Conservation (phyloP, 2,113 vertebrate genomes). For the Xiphophorus maculatus region DNA sequence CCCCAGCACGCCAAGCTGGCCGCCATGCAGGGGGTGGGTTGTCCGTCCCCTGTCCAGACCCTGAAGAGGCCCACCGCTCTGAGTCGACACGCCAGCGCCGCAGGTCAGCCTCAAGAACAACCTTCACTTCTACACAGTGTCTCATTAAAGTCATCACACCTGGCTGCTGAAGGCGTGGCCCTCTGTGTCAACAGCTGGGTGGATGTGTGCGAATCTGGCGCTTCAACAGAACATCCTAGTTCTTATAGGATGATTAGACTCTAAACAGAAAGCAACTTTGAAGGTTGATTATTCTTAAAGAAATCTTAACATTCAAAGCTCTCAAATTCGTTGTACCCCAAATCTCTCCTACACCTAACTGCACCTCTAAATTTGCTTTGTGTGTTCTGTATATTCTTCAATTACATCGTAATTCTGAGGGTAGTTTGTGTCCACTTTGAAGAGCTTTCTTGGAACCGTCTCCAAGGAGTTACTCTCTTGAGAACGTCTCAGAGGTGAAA, state of each 20-base stretch:
- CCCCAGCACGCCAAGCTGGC: conserved; percentile 53
- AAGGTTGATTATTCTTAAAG: no score
- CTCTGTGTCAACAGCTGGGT: neutral
- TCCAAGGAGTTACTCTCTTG: neutral
- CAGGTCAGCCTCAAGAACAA: conserved; percentile 48
- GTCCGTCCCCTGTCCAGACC: conserved; percentile 77
- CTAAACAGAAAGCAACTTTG: no score
- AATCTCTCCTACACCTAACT: no score
- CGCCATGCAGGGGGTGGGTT: conserved; percentile 61
- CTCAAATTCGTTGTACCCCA: no score
- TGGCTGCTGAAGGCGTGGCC: neutral
- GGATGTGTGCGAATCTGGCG: neutral
- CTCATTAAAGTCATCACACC: neutral
- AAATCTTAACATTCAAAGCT: no score
- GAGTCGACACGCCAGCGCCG: conserved; percentile 91
- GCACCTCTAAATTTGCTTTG: no score
- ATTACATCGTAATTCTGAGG: neutral
- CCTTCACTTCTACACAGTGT: neutral
- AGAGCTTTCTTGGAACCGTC: neutral
- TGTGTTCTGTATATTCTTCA: no score
- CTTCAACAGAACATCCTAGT: no score
- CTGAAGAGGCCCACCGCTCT: conserved; percentile 90
- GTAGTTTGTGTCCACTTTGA: no score
- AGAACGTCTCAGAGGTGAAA: neutral
- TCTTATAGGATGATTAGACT: no score